Base-by-base conservation (phyloP, 2,888 invertebrate species). In the Polyommatus iphigenia region DNA sequence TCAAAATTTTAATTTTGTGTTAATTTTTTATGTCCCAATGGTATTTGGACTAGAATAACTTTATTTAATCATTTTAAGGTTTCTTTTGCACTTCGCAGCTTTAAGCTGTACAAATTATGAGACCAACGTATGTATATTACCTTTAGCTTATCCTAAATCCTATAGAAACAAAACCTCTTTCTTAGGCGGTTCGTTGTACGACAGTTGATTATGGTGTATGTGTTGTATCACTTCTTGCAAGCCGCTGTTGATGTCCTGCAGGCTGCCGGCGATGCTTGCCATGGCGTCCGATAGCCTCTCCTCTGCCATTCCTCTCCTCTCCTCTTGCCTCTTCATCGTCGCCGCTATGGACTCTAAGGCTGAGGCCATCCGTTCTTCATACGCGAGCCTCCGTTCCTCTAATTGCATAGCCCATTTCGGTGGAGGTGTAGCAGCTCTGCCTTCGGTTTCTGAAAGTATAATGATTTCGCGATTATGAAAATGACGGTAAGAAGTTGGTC, bases 401-500 rank as follows among this genome's bases (percentile, higher is more conserved):
- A 91, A 83, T 3, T 90, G 89, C 78, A 92, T 76, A 0, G 90
- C 92, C 93, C 93, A 92, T 82, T 87, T 88, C 2, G 93, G 93
- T 46, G 92, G 92, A 13, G 91, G 91, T 41, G 90, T 86, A 2
- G 81, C 78, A 72, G 83, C 78, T 29, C 83, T 79, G 2, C 78
- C 29, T 76, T 86, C 85, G 41, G 85, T 85, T 83, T 89, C 92
- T 91, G 85, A 78, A 87, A 87, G 46, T 46, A 46, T 46, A 46
- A 46, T 3, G 3, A 46, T 41, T 41, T 46, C 10, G 10, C 46
- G 10, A n/a, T 46, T 46, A 13, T 3, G 3, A 46, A 13, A 41
- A 41, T 41, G 8, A 41, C 2, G 0, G 57, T 57, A n/a, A 57
- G 57, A 18, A n/a, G n/a, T 57, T 57, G 18, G 18, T 18, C 57